These are phyloP conservation scores for Centropus bengalensis DNA, from an alignment of 2,113 vertebrate genomes.

Conservation along the genomic window DNA sequence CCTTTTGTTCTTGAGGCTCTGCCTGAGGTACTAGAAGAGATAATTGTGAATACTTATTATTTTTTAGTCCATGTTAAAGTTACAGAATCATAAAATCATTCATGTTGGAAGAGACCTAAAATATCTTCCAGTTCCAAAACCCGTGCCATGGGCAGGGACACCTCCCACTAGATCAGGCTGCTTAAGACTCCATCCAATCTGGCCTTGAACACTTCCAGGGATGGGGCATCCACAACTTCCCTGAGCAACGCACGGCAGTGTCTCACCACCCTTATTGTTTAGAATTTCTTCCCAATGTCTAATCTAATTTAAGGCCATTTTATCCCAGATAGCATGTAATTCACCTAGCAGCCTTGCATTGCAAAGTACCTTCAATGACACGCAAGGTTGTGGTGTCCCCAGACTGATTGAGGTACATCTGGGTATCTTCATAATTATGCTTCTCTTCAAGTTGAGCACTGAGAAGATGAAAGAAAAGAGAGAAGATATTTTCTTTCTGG, in stretches of 20 bases:
- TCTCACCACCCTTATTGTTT: too few relatives aligned
- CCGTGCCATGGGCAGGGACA: too few relatives aligned
- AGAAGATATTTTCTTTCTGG: neutral
- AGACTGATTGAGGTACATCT: constrained; percentile 58
- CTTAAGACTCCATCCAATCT: too few relatives aligned
- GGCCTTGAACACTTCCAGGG: too few relatives aligned
- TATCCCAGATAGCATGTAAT: neutral
- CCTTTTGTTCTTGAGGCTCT: neutral
- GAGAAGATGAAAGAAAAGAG: constrained; percentile 38
- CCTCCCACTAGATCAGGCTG: too few relatives aligned
- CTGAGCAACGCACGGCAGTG: too few relatives aligned
- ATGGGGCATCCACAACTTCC: too few relatives aligned
- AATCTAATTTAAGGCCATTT: neutral
- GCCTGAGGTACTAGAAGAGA: constrained; percentile 25
- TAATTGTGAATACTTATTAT: neutral
- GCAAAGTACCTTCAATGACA: constrained; percentile 52
- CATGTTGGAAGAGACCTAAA: too few relatives aligned
- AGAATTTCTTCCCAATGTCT: too few relatives aligned
- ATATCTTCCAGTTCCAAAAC: too few relatives aligned
- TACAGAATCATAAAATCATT: too few relatives aligned
- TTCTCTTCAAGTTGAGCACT: constrained; percentile 69
- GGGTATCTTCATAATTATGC: constrained; percentile 65
- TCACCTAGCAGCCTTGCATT: constrained; percentile 44
- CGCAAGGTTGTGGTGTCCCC: constrained; percentile 48
- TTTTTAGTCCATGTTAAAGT: neutral